Evolutionary conservation across 2,113 vertebrate species (phyloP), one percentile per base, ranked within the genome.

Genomic region (Upupa epops): DNA sequence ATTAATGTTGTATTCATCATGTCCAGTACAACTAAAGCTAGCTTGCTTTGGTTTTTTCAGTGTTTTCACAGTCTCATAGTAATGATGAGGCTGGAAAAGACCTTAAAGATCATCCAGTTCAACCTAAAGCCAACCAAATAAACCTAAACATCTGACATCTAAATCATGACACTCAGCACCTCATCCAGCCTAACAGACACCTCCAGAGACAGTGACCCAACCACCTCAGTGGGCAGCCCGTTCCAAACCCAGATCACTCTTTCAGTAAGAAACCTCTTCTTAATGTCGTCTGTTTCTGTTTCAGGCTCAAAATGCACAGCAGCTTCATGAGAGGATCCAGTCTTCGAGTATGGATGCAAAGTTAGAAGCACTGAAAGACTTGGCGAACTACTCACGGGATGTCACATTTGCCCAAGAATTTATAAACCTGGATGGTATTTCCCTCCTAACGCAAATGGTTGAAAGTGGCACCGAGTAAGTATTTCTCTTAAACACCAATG

Each of bases 391-490:
- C 1, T 99, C 99, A 17, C 95, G 99, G 11, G 99, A 99, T 91
- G 96, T 99, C 96, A 99, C 99, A 0, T 99, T 99, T 82, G 99
- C 99, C 31, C 98, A 99, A 94, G 99, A 99, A 96, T 99, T 99
- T 93, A 99, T 99, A 93, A 99, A 99, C 97, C 98, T 99, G 83
- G 99, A 99, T 29, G 99, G 99, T 70, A 99, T 99, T 98, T 99
- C 98, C 37, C 97, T 99, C 72, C 98, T 99, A 83, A 99, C 99
- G 0, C 99, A 99, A 96, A 99, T 99, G 99, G 99, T 99, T 78
- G 99, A 99, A 97, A 99, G 99, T 2, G 99, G 99, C 84, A 99
- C 98, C 2, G 99, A 99, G 99, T 99, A 98, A 99, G 99, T 98
- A 72, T 52, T 71, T 40, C 20, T 10, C 16, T 76, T 55, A 46